Evolutionary conservation across 2,113 vertebrate species (phyloP).

Genomic region (Pterocles burchelli): DNA sequence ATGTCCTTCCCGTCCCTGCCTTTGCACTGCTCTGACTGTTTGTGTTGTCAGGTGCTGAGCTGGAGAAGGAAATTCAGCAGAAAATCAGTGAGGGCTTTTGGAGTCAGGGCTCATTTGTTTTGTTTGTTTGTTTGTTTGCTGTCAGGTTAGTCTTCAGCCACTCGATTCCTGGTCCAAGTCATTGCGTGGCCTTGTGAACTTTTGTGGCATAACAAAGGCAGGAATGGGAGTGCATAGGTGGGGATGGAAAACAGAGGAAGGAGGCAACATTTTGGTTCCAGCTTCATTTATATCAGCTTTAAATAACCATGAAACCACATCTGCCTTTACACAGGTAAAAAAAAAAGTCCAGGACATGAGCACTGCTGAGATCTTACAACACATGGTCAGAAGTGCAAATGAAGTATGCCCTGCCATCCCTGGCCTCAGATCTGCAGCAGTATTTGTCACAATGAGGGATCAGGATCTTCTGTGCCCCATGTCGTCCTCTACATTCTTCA

Average conservation of each 20-base stretch:
- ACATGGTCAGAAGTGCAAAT: background rate
- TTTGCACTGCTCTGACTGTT: background rate
- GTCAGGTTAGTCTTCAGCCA: background rate
- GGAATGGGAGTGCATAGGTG: background rate
- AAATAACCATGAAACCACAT: background rate
- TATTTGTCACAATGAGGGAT: background rate
- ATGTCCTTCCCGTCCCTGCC: background rate
- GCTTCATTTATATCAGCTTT: background rate
- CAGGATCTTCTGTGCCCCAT: background rate
- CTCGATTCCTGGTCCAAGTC: background rate
- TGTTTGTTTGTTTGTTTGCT: background rate
- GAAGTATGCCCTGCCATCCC: background rate
- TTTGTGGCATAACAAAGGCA: background rate
- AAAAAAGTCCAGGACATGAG: background rate
- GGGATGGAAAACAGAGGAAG: slow-evolving; percentile 2
- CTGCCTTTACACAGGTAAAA: background rate
- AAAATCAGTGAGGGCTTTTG: background rate
- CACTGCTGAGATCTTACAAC: background rate
- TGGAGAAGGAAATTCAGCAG: background rate
- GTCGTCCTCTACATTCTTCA: background rate
- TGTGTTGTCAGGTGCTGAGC: background rate
- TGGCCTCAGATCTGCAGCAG: background rate
- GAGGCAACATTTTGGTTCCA: background rate
- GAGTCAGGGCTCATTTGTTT: background rate
- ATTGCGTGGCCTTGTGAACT: background rate